Evolutionary conservation across 2,888 invertebrate genomes (phyloP).

Genomic region (Drosophila lutescens): DNA sequence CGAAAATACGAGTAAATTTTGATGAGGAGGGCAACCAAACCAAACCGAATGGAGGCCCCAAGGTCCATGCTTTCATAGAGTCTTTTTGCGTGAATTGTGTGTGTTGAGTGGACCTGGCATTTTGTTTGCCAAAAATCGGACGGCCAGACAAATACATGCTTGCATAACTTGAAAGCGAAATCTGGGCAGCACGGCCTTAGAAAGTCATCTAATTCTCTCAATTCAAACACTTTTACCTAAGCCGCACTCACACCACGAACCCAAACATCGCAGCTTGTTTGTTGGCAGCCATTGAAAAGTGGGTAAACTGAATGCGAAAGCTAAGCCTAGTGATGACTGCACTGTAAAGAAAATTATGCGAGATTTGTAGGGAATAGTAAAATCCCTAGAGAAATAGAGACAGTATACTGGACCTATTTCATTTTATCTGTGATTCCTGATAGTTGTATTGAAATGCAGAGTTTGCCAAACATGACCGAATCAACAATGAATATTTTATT

Average conservation of each 20-base stretch:
- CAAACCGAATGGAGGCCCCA: constrained; percentile 27
- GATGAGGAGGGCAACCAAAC: constrained; percentile 2
- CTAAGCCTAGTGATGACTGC: constrained; percentile 41
- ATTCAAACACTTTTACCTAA: constrained; percentile 61
- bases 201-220: constrained; percentile 68
- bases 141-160: constrained; percentile 58
- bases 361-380: too few species aligned
- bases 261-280: constrained; percentile 37
- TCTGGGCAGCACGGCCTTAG: constrained; percentile 44
- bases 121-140: constrained; percentile 65
- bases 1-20: constrained; percentile 35
- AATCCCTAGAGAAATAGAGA: too few species aligned
- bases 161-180: constrained; percentile 60
- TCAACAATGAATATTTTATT: too few species aligned
- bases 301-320: constrained; percentile 64
- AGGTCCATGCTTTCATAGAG: constrained; percentile 43
- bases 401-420: too few species aligned
- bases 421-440: too few species aligned
- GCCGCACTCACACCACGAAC: constrained; percentile 34
- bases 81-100: constrained; percentile 20
- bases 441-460: too few species aligned
- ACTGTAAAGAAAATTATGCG: not conserved
- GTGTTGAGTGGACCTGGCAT: constrained; percentile 42
- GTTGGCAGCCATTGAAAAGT: constrained; percentile 58
- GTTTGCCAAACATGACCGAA: too few species aligned